A percentile compares a stretch with the other conserved stretches of the same genome.
Evolutionary conservation across 1,140 invertebrate genomes (phyloP).

Genomic region (Drosophila serrata): DNA sequence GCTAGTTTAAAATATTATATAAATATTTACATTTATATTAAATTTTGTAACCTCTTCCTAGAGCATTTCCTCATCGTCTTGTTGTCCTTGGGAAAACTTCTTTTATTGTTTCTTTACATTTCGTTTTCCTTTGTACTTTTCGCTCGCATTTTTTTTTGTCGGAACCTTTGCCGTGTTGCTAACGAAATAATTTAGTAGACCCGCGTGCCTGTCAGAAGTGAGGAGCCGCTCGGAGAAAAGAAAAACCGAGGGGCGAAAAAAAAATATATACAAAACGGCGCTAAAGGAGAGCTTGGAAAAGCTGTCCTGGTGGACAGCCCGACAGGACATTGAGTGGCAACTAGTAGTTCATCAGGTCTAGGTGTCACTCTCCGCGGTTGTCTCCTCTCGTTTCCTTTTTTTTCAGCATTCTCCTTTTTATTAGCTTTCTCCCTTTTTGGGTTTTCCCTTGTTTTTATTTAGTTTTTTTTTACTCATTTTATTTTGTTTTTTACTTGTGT

Average conservation of each 20-base stretch:
- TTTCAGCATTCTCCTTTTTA: background rate
- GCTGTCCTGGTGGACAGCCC: constrained; percentile 18
- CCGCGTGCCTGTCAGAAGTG: constrained; percentile 37
- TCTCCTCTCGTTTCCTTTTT: background rate
- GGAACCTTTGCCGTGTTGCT: constrained; percentile 16
- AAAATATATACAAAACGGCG: constrained; percentile 2
- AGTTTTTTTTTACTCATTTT: background rate
- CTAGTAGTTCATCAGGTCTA: constrained; percentile 44
- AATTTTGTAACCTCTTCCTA: background rate
- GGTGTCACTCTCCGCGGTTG: constrained; percentile 4
- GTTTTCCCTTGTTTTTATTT: too few species aligned
- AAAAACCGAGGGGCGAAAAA: background rate
- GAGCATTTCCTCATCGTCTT: constrained; percentile 15
- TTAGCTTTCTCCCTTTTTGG: background rate
- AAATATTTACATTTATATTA: background rate
- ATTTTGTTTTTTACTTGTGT: background rate
- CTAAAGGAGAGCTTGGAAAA: background rate
- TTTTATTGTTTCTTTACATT: constrained; percentile 39
- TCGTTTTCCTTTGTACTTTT: constrained; percentile 33
- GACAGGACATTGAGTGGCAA: constrained; percentile 39
- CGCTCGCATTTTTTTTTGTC: constrained; percentile 21
- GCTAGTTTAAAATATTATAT: too few species aligned
- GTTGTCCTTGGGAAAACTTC: background rate
- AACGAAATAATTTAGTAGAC: constrained; percentile 62
- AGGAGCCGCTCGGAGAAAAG: background rate